Conservation (phyloP, 2,888 invertebrate species). For the Drosophila pseudotalamancana region DNA sequence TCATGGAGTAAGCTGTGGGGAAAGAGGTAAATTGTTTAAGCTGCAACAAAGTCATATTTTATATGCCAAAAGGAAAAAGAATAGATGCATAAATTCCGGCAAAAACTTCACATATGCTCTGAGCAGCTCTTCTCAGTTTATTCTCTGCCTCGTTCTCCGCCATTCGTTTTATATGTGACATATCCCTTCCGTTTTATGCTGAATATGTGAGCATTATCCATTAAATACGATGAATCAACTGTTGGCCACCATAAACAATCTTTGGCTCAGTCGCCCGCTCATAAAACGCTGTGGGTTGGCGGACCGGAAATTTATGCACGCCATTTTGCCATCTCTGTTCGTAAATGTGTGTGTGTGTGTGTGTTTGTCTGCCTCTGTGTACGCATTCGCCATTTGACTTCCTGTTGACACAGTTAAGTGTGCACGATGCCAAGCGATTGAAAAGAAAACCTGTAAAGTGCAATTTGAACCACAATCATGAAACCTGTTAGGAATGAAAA, state of each 20-base stretch:
- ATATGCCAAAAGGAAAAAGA: conserved; percentile 10
- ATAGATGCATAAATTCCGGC: conserved; percentile 11
- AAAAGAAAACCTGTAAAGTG: conserved; percentile 25
- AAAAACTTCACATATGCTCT: conserved; percentile 22
- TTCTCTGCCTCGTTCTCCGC: background rate
- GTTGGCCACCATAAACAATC: conserved; percentile 76
- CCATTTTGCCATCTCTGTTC: conserved; percentile 62
- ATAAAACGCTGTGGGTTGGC: conserved; percentile 64
- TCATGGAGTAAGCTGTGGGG: background rate
- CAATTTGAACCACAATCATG: conserved; percentile 19
- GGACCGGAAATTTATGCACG: conserved; percentile 72
- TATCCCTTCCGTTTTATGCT: conserved; percentile 40
- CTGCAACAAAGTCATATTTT: conserved; percentile 32
- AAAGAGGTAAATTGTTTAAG: conserved; percentile 10
- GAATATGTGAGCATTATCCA: conserved; percentile 65
- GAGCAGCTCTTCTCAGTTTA: background rate
- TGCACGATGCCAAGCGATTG: conserved; percentile 13
- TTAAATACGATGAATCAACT: conserved; percentile 78
- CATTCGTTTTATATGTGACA: conserved; percentile 19
- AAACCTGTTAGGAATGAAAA: background rate
- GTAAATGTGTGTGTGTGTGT: conserved; percentile 6
- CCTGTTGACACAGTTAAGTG: conserved; percentile 72
- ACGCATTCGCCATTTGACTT: conserved; percentile 59
- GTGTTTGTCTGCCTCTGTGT: conserved; percentile 18
- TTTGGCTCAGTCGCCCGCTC: conserved; percentile 63